A percentile compares a stretch with the other conserved stretches of the same genome.
Evolutionary conservation across 2,113 vertebrate genomes (phyloP).

Genomic region (Colistium nudipinnis): DNA sequence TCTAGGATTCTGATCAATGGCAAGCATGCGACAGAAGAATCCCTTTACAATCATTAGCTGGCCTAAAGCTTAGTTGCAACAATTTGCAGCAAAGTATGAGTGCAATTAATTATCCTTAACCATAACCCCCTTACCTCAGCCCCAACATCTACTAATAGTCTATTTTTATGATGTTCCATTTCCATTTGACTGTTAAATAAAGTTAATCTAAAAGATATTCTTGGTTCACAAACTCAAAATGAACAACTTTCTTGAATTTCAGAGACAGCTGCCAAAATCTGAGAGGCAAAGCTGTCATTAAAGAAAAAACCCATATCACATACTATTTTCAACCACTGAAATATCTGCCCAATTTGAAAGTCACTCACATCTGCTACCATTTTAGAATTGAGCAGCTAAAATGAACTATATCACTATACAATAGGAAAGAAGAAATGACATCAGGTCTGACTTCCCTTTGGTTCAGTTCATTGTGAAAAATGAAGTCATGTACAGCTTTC

Average conservation of each 20-base stretch:
- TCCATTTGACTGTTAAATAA: constrained; percentile 1
- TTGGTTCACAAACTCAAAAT: neutral
- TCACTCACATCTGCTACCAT: constrained; percentile 39
- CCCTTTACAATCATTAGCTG: neutral
- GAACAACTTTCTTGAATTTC: constrained; percentile 11
- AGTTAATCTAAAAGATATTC: neutral
- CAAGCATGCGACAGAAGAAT: constrained; percentile 1
- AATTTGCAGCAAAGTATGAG: neutral
- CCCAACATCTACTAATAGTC: neutral
- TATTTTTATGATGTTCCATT: neutral
- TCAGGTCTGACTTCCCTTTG: neutral
- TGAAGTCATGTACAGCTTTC: neutral
- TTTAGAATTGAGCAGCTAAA: constrained; percentile 22
- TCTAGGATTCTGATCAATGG: neutral
- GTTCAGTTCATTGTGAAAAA: neutral
- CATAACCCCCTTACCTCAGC: neutral
- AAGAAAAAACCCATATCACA: neutral
- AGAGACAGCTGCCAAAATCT: neutral
- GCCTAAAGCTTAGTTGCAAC: neutral
- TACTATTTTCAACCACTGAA: constrained; percentile 25
- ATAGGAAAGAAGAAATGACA: no score
- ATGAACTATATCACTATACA: no score
- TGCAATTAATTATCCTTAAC: neutral
- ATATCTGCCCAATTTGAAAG: neutral
- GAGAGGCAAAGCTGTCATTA: constrained; percentile 4